A percentile compares a stretch with the other conserved stretches of the same genome.
These are phyloP conservation scores for Drosophila ananassae DNA, from an alignment of 1,140 invertebrate species.

Conservation along the genomic window DNA sequence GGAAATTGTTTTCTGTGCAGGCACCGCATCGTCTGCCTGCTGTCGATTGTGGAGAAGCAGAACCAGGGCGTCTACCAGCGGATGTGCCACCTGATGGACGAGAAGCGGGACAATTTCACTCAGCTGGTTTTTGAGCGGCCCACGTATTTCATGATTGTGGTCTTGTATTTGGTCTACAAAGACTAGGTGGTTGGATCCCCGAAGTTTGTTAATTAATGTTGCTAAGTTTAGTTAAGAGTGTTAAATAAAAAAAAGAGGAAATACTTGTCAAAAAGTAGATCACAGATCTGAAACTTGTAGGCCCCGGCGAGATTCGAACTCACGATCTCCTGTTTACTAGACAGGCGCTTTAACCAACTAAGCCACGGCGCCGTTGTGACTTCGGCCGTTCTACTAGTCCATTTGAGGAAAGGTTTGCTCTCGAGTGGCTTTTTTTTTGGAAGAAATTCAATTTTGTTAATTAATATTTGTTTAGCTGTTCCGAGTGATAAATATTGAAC, in stretches of 20 bases:
- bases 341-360: constrained; percentile 88
- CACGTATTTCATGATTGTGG: constrained; percentile 79
- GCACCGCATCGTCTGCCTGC: constrained; percentile 77
- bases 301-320: constrained; percentile 87
- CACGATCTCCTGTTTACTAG: constrained; percentile 87
- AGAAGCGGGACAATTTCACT: constrained; percentile 78
- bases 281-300: constrained; percentile 37
- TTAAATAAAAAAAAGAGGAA: constrained; percentile 5
- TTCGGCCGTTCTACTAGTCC: constrained; percentile 12
- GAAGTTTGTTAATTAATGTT: constrained; percentile 22
- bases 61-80: constrained; percentile 77
- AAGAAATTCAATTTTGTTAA: constrained; percentile 32
- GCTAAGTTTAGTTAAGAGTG: constrained; percentile 28
- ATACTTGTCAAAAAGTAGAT: constrained; percentile 2
- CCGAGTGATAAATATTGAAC: constrained; percentile 7
- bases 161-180: constrained; percentile 76
- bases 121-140: constrained; percentile 78
- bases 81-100: constrained; percentile 80
- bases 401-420: constrained; percentile 5
- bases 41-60: constrained; percentile 80
- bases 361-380: constrained; percentile 85
- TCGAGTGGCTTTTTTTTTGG: not conserved
- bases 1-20: constrained; percentile 26
- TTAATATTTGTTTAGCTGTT: constrained; percentile 56
- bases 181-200: constrained; percentile 40